These are phyloP conservation scores for Falco concolor DNA, from an alignment of 2,797 vertebrate genomes.

Conservation along the genomic window DNA sequence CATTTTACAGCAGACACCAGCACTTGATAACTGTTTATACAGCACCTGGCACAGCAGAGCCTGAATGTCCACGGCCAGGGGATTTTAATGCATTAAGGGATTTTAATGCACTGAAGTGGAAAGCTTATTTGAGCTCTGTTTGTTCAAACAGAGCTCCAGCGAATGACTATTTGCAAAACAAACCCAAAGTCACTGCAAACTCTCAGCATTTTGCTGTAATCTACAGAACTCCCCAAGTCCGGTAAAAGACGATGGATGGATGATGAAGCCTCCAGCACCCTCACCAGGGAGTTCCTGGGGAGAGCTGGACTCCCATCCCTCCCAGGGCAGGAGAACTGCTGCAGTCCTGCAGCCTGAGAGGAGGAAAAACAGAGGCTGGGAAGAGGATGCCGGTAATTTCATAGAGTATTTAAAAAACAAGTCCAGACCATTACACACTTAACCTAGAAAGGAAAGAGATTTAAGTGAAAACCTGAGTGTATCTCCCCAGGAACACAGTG, in stretches of 20 bases:
- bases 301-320: background rate
- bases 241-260: background rate
- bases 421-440: background rate
- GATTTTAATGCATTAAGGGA: constrained; percentile 29
- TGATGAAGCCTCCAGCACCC: background rate
- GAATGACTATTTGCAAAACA: constrained; percentile 21
- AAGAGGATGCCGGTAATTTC: background rate
- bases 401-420: background rate
- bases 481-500: background rate
- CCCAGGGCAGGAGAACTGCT: background rate
- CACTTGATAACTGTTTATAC: constrained; percentile 18
- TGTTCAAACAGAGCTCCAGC: constrained; percentile 20
- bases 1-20: constrained; percentile 28
- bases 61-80: background rate
- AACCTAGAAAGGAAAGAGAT: background rate
- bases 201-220: background rate
- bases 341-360: background rate
- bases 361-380: background rate
- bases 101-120: constrained; percentile 42
- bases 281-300: background rate
- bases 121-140: constrained; percentile 42
- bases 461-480: background rate
- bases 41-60: constrained; percentile 14
- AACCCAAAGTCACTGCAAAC: background rate
- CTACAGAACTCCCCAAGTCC: background rate